Evolutionary conservation across 2,113 vertebrate species (phyloP).

Genomic region (Anseranas semipalmata): DNA sequence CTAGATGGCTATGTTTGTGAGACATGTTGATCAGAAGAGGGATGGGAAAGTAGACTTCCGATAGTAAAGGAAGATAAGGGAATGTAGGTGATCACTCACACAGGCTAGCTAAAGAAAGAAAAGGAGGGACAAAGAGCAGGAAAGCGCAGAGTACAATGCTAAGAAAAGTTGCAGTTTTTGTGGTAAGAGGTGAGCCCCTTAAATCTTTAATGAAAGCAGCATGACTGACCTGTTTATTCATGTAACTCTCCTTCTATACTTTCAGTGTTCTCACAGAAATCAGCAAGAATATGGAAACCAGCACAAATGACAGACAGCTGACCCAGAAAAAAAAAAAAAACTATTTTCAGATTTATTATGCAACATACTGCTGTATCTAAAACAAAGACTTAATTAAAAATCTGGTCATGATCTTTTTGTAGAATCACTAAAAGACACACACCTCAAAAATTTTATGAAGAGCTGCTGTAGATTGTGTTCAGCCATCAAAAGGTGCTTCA

Average conservation of each 20-base stretch:
- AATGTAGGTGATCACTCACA: neutral
- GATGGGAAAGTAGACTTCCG: neutral
- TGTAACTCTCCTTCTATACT: neutral
- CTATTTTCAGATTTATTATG: slow-evolving; percentile 28
- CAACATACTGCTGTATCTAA: neutral
- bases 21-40: neutral
- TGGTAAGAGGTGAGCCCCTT: neutral
- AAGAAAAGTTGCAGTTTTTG: neutral
- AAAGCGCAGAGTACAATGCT: neutral
- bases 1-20: neutral
- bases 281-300: slow-evolving; percentile 29
- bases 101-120: neutral
- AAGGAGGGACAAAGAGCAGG: neutral
- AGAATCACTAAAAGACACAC: neutral
- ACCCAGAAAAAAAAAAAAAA: neutral
- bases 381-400: slow-evolving; percentile 41
- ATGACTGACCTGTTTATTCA: slow-evolving; percentile 16
- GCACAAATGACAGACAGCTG: slow-evolving; percentile 44
- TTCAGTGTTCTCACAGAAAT: neutral
- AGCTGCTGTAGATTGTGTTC: neutral
- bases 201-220: neutral
- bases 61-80: neutral
- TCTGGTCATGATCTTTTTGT: neutral
- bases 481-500: neutral
- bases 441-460: neutral